Evolutionary conservation across 2,113 vertebrate species (phyloP).

Genomic region (Chiloscyllium plagiosum): DNA sequence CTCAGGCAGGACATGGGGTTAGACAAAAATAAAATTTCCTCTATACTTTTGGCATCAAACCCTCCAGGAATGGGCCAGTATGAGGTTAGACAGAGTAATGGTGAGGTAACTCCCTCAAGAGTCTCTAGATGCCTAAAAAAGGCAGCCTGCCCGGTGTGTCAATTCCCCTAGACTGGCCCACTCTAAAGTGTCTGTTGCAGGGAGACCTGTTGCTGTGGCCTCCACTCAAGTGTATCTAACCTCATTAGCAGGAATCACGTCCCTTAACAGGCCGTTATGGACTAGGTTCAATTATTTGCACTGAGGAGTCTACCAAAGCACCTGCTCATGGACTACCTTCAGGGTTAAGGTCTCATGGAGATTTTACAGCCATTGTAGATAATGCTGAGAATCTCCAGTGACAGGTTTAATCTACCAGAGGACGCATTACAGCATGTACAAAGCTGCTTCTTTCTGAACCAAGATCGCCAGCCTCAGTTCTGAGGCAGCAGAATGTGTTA

Average conservation of each 20-base stretch:
- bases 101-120: no score
- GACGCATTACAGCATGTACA: no score
- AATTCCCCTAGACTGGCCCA: neutral
- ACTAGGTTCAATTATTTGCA: neutral
- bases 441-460: no score
- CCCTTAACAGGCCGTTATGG: neutral
- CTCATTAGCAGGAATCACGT: neutral
- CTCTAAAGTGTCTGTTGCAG: neutral
- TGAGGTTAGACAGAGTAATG: no score
- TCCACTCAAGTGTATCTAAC: neutral
- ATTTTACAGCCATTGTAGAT: neutral
- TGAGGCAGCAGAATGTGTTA: neutral
- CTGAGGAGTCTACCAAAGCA: no score
- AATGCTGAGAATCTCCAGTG: neutral
- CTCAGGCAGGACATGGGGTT: no score
- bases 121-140: neutral
- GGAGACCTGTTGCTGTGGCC: neutral
- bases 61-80: no score
- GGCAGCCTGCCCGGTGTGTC: no score
- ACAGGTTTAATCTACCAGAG: neutral
- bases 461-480: neutral
- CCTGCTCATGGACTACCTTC: no score
- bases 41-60: no score
- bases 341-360: no score
- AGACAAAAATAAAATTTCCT: no score